A percentile compares a stretch with the other conserved stretches of the same genome.
Evolutionary conservation across 1,140 invertebrate species (phyloP).

Genomic region (Oppia nitens): DNA sequence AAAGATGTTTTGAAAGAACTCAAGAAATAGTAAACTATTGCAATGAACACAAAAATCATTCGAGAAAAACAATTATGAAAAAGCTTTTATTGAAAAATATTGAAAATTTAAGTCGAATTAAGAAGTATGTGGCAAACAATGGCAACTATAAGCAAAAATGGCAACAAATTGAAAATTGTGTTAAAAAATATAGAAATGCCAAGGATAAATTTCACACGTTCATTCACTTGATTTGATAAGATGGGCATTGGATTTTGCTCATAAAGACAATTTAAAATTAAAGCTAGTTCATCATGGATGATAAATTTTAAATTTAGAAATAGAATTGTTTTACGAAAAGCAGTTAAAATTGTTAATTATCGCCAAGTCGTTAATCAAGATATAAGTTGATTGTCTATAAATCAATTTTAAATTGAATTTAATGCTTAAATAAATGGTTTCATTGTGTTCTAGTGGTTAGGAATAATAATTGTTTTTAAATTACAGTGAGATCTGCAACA

Average conservation of each 20-base stretch:
- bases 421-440: neutral
- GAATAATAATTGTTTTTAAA: neutral
- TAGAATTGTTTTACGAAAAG: neutral
- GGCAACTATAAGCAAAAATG: neutral
- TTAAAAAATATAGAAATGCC: neutral
- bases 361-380: neutral
- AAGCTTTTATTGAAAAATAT: no score
- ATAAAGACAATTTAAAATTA: neutral
- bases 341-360: neutral
- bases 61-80: neutral
- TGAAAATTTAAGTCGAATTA: neutral
- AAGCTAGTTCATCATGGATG: neutral
- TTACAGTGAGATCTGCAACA: neutral
- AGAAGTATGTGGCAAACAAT: neutral
- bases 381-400: neutral
- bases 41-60: neutral
- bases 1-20: neutral
- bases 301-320: neutral
- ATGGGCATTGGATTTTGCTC: neutral
- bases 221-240: neutral
- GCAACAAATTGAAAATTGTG: neutral
- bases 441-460: neutral
- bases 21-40: neutral
- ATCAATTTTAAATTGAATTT: neutral
- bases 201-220: neutral